phyloP scores from a whole-genome alignment of 2,888 invertebrate genomes.

The Altica lythri region DNA sequence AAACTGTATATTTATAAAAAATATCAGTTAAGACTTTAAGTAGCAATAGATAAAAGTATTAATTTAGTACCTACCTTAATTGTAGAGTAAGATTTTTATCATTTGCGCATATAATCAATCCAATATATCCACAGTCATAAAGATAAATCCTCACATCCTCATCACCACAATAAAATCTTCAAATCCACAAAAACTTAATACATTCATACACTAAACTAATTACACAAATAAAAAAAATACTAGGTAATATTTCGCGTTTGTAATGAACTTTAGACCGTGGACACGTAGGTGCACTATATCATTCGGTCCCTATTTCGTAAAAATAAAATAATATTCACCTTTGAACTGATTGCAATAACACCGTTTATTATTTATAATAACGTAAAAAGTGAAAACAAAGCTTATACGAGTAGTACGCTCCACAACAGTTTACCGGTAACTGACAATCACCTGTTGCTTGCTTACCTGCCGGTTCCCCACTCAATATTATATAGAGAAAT shows the following conservation, averaged over 20 bases:
- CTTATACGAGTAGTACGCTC: constrained; percentile 23
- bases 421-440: constrained; percentile 45
- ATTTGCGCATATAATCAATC: too few species aligned
- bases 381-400: constrained; percentile 22
- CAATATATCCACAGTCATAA: too few species aligned
- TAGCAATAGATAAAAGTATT: too few species aligned
- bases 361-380: constrained; percentile 6
- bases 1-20: too few species aligned
- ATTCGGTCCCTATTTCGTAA: constrained; percentile 7
- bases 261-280: constrained; percentile 13
- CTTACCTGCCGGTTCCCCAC: constrained; percentile 38
- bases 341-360: constrained; percentile 21
- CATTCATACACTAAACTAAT: too few species aligned
- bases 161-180: too few species aligned
- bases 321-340: constrained; percentile 17
- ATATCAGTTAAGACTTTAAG: too few species aligned
- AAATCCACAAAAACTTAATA: too few species aligned
- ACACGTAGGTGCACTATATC: constrained; percentile 1
- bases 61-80: too few species aligned
- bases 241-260: neutral
- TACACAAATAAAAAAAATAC: neutral
- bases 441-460: constrained; percentile 49
- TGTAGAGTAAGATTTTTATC: too few species aligned
- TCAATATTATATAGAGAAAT: constrained; percentile 28
- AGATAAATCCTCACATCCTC: too few species aligned